Percentiles rank a stretch among this genome's conserved stretches.
phyloP scores from a whole-genome alignment of 2,797 vertebrate genomes.

The Enteromius argenteus region DNA sequence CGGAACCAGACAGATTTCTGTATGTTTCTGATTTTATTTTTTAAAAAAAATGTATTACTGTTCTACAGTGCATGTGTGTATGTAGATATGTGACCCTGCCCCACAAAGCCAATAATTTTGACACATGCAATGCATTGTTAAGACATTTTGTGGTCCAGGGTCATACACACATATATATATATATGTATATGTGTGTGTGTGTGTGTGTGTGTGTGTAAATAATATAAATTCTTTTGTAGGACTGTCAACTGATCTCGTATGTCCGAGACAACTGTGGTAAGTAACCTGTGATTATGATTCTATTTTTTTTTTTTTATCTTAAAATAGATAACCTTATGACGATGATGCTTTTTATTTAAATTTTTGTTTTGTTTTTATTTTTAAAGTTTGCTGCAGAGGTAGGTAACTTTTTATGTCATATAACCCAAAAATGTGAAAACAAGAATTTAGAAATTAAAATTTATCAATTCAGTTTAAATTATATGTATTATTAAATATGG shows the following conservation, averaged over 20 bases:
- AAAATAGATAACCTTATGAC: not conserved
- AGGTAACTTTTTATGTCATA: slow-evolving; percentile 54
- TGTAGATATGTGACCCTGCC: no score
- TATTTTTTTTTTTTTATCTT: not conserved
- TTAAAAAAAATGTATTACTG: no score
- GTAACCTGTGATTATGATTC: slow-evolving; percentile 44
- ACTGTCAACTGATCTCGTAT: slow-evolving; percentile 86
- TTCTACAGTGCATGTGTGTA: not conserved
- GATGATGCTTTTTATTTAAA: not conserved
- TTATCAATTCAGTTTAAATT: not conserved
- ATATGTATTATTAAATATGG: not conserved
- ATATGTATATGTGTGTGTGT: no score
- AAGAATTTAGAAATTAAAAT: not conserved
- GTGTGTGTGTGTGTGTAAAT: not conserved
- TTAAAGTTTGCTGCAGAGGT: slow-evolving; percentile 83
- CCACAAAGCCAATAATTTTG: no score
- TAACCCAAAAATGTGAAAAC: not conserved
- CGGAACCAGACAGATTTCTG: slow-evolving; percentile 73
- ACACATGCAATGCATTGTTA: no score
- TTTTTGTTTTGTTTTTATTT: slow-evolving; percentile 40
- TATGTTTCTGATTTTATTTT: slow-evolving; percentile 73
- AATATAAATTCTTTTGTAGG: slow-evolving; percentile 70
- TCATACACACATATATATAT: not conserved
- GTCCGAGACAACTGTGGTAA: slow-evolving; percentile 86
- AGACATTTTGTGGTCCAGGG: no score